Base-by-base conservation (phyloP, 2,888 invertebrate species). In the Caenorhabditis becei region DNA sequence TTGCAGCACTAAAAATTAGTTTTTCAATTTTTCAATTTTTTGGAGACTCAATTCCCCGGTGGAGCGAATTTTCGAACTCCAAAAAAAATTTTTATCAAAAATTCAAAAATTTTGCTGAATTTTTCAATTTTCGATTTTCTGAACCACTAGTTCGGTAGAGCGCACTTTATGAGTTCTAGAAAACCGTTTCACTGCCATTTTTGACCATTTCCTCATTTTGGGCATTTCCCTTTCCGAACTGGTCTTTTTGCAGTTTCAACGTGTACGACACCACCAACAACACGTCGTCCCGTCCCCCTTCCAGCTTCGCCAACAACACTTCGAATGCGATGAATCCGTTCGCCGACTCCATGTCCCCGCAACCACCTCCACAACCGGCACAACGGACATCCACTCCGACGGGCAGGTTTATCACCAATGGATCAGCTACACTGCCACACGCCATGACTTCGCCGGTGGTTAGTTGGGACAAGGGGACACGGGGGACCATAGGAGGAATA, bases 381-480 rank as follows among this genome's bases (percentile, higher is more conserved):
- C n/a, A n/a, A n/a, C n/a, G n/a, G 18, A 24, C 32, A 2, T 2
- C 41, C 3, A 62, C 67, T 16, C 66, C 72, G 20, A 70, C 69
- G 7, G 28, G 61, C 2, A n/a, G 69, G 14, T 77, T 69, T 44
- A 62, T 49, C 14, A 56, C 41, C n/a, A 56, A 56, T 28, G 70
- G 70, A 32, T 47, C 65, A 1, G 71, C 61, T 23, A 77, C 77
- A 2, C 44, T 77, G 20, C 77, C 77, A 11, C 78, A 78, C 18
- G 74, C 80, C 10, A 69, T 80, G 66, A 74, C 80, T 20, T 80
- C 80, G 5, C 80, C 80, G 3, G 63, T 58, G 62, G 70, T 79
- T 11, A 51, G 62, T 49, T n/a, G n/a, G 8, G 2, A 5, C 20
- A 5, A 11, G 20, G 51, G 51, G 18, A 51, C 24, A 5, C 20